Evolutionary conservation across 2,113 vertebrate species (phyloP).

Genomic region (Macrotis lagotis): DNA sequence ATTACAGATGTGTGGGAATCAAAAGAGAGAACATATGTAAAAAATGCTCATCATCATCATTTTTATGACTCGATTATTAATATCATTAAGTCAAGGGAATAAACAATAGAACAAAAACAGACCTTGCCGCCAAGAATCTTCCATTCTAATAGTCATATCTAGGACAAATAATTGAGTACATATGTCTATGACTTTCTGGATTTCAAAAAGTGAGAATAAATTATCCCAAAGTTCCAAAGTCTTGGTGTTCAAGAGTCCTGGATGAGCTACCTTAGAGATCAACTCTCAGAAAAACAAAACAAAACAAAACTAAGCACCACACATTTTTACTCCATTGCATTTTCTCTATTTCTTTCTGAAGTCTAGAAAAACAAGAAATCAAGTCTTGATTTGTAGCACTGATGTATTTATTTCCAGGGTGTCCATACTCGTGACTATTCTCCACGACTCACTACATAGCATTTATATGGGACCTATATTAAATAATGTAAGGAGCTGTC

Average conservation of each 20-base stretch:
- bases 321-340: too few relatives aligned
- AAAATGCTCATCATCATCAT: neutral
- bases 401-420: neutral
- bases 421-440: neutral
- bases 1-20: neutral
- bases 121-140: neutral
- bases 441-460: neutral
- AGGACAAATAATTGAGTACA: neutral
- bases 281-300: neutral
- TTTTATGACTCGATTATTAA: neutral
- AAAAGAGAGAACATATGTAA: neutral
- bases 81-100: neutral
- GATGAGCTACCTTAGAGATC: neutral
- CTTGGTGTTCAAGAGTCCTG: neutral
- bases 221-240: neutral
- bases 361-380: neutral
- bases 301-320: neutral
- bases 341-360: neutral
- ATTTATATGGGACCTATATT: neutral
- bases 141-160: neutral
- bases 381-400: neutral
- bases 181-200: neutral
- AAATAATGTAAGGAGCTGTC: neutral
- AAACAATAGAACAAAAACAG: neutral
- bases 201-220: neutral